Evolutionary conservation across 2,888 invertebrate genomes (phyloP), one percentile per base, ranked within the genome.

Genomic region (Stenotaenia linearis): DNA sequence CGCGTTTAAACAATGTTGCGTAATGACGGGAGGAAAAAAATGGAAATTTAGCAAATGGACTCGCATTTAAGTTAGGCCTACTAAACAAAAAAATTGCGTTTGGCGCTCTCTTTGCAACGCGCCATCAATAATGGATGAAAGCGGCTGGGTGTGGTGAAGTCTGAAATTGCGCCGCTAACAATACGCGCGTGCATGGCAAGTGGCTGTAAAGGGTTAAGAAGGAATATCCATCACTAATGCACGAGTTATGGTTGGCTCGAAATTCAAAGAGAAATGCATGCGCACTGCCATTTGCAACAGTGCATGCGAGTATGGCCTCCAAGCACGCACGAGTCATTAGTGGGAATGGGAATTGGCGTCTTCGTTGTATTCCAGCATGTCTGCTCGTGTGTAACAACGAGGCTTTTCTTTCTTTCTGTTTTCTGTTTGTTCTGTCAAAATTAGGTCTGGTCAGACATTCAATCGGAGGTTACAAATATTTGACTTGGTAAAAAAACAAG

Each of bases 181-280:
- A 69, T 69, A 28, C 69, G 69, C 69, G 69, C 69, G 69, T 69
- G 69, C 69, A 69, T 28, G 69, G 69, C 69, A 69, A 69, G 69
- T 69, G 69, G 69, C 25, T 69, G 69, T 69, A 69, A 69, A 69
- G 69, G 69, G 69, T 69, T 69, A 69, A 69, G 69, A 69, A 28
- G n/a, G 69, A 69, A 69, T 69, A 69, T 69, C 69, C 69, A 69
- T 69, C 69, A 25, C 69, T 69, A 69, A 69, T 69, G 69, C 69
- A 69, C 23, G 69, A 69, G 25, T 69, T 23, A 69, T 69, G 23
- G 69, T 28, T 69, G 69, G 69, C 69, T 69, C 69, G 69, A 69
- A 69, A 69, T 69, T 69, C 69, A 69, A 69, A 69, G 69, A 69
- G 69, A 69, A 69, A 6, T 28, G 69, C 69, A 69, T 25, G 69